Base-by-base conservation (phyloP, 2,888 invertebrate species). In the Ischnus inquisitorius region DNA sequence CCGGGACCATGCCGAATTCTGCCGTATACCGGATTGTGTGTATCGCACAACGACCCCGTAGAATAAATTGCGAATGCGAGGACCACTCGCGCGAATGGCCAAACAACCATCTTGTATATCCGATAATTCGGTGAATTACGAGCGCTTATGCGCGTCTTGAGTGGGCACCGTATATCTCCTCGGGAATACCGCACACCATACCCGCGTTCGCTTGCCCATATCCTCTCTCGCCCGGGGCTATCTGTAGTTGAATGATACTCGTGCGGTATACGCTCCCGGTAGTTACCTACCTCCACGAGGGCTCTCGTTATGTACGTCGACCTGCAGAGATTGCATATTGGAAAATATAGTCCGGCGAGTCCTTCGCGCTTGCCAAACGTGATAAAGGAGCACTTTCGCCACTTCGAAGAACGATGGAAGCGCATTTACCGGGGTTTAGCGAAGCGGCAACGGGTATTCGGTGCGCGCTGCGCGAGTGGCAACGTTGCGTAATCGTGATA, bases 121-220 rank as follows among this genome's bases (percentile, higher is more conserved):
- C 87, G 90, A 90, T 90, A 90, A 89, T 89, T 82, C 86, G 82
- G 65, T 90, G 88, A 90, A 89, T 89, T 90, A 90, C 87, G 87
- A 85, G 83, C 89, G 86, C 87, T 90, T 89, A 89, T 87, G 85
- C 83, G 80, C 85, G 80, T 87, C 89, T 89, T 88, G 89, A 90
- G 88, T 88, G 88, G 88, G 88, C 68, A 82, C 84, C 85, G 85
- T 90, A 88, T 90, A 88, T 90, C 90, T 87, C 22, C 6, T 54
- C 22, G 22, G 28, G n/a, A 28, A 48, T 75, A 48, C 51, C 14
- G 39, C 75, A 16, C 62, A 51, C 8, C 34, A 39, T 39, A 6
- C 79, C 34, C 34, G 34, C 34, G 85, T 87, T 62, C 88, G 86
- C 88, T 89, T 88, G 86, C 85, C 85, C 79, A 34, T 4, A 41